Evolutionary conservation across 1,140 invertebrate genomes (phyloP).

Genomic region (Cydia pomonella): DNA sequence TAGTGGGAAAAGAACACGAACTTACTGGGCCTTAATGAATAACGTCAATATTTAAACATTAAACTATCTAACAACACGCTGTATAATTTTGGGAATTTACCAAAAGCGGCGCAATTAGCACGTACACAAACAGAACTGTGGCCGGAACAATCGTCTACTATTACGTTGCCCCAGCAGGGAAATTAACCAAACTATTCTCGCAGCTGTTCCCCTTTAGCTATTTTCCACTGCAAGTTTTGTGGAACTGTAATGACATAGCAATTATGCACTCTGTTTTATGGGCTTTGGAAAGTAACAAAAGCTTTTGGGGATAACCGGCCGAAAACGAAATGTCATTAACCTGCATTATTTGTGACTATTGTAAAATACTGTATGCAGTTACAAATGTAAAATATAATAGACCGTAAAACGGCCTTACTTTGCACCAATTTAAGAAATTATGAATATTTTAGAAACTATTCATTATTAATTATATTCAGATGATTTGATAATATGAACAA

Average conservation of each 20-base stretch:
- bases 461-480: too few relatives aligned
- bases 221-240: conserved; percentile 8
- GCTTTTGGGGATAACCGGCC: not conserved
- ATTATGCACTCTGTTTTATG: conserved; percentile 4
- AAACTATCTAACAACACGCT: not conserved
- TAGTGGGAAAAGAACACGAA: too few relatives aligned
- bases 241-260: conserved; percentile 8
- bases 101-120: conserved; percentile 19
- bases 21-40: too few relatives aligned
- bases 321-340: not conserved
- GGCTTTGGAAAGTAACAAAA: not conserved
- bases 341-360: too few relatives aligned
- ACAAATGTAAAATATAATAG: too few relatives aligned
- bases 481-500: too few relatives aligned
- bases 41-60: not conserved
- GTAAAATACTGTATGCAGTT: too few relatives aligned
- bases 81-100: conserved; percentile 3
- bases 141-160: conserved; percentile 5
- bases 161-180: conserved; percentile 11
- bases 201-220: not conserved
- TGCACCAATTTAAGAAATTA: too few relatives aligned
- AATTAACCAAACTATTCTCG: conserved; percentile 25
- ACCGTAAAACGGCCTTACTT: too few relatives aligned
- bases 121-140: conserved; percentile 24
- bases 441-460: too few relatives aligned